Evolutionary conservation across 2,797 vertebrate genomes (phyloP), one percentile per base, ranked within the genome.

Genomic region (Tenualosa thibaudeaui): DNA sequence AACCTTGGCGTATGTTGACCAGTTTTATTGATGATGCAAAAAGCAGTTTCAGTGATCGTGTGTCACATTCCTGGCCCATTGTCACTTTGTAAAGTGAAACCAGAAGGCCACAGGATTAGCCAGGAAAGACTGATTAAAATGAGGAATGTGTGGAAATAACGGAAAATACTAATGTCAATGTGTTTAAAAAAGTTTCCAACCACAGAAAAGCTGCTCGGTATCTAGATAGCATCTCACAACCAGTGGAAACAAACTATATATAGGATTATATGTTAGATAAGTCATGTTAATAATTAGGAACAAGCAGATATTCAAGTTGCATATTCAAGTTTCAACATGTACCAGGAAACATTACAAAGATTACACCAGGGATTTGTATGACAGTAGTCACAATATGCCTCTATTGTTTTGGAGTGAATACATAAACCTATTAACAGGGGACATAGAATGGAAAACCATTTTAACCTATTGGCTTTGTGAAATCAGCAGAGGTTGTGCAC

Each of bases 31-130:
- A 75, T 75, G 68, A 75, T 37, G 31, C 68, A 37, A 71, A 75
- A 75, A 75, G 68, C 37, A 17, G 24, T 65, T 65, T 65, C 62
- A 26, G 3, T 43, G 13, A 75, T 43, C 15, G 15, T 37, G 17
- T 75, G 68, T 43, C 68, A 40, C 68, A 75, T 75, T 75, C 37
- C 68, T 75, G 68, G 68, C 68, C 68, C 37, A 75, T 75, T 43
- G 68, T 75, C 68, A 75, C 31, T 75, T 75, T 43, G 68, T 43
- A 43, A 75, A 75, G 68, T 40, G 37, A 75, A 75, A 19, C 37
- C 37, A 43, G 40, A 75, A 43, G 68, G 37, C 68, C 68, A 75
- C 37, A 19, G 15, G 31, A 75, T 75, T 6, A 37, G 68, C 68
- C 68, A 75, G 68, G 68, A 75, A 75, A 75, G 31, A 75, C 31